Base-by-base conservation (phyloP, 2,113 vertebrate genomes). In the Cyanistes caeruleus region DNA sequence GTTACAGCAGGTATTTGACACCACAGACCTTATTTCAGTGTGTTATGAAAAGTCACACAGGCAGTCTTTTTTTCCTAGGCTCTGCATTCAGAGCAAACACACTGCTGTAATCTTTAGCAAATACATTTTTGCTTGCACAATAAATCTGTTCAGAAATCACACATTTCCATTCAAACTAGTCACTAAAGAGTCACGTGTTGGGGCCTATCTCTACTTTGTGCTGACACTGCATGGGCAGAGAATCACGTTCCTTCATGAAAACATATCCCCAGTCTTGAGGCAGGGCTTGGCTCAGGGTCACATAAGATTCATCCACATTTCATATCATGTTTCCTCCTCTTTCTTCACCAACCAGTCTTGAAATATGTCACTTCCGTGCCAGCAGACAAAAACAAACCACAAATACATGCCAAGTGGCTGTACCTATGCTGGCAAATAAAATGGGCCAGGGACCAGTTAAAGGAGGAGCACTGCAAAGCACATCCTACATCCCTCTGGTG, bases 81-180 rank as follows among this genome's bases (percentile, higher is more conserved):
- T 87, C 77, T 89, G 84, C 65, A 84, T 92, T 81, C 84, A 78
- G 64, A 86, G 62, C 73, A 94, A 91, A 94, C 93, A 93, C 7
- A 0, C 15, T 49, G 82, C 79, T 62, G 21, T 89, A 90, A 88
- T 93, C 96, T 90, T 95, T 51, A 93, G 90, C 91, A 96, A 96
- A 96, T 84, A 90, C 70, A 74, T 82, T 96, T 95, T 87, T 94
- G 67, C 84, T 87, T 95, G 89, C 93, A 92, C 77, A 90, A 88
- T 91, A 96, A 96, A 87, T 89, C 89, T 93, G 81, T 94, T 96
- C 87, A 87, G 91, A 96, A 95, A 86, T 90, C 73, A 84, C 90
- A 80, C 44, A 79, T 92, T 84, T 96, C 93, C 87, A 84, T 93
- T 95, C 80, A 94, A 93, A 94, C 59, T 33, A 76, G 75, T 35